These are phyloP conservation scores for Euplagia quadripunctaria DNA, from an alignment of 2,888 invertebrate genomes.

Conservation along the genomic window DNA sequence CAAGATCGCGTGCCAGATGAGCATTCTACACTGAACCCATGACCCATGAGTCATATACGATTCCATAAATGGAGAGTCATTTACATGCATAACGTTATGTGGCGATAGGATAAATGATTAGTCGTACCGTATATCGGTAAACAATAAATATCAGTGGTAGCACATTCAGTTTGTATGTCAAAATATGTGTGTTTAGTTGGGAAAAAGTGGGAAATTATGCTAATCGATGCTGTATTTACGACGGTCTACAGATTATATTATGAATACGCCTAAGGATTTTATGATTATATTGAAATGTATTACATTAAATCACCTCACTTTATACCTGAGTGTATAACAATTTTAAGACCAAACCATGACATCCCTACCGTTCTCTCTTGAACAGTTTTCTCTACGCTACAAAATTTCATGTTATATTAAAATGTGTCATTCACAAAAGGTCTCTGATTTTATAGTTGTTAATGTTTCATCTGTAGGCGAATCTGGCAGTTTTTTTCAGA, in stretches of 20 bases:
- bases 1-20: constrained; percentile 67
- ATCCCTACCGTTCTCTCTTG: neutral
- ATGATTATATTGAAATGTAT: constrained; percentile 36
- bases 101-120: constrained; percentile 22
- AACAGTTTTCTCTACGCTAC: neutral
- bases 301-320: constrained; percentile 26
- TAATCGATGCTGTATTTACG: constrained; percentile 40
- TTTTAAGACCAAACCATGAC: constrained; percentile 21
- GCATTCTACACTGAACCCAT: constrained; percentile 86
- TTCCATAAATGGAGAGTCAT: accelerated
- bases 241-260: constrained; percentile 28
- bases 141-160: constrained; percentile 25
- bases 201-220: constrained; percentile 46
- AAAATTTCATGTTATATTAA: constrained; percentile 13
- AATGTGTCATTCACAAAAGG: constrained; percentile 7
- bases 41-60: constrained; percentile 80
- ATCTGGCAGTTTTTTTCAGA: constrained; percentile 3
- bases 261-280: constrained; percentile 37
- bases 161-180: constrained; percentile 26
- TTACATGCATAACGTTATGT: constrained; percentile 12
- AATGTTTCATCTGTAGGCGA: neutral
- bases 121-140: constrained; percentile 27
- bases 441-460: neutral
- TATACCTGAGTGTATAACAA: constrained; percentile 14
- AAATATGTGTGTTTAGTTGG: constrained; percentile 47